Evolutionary conservation across 1,140 invertebrate genomes (phyloP).

Genomic region (Drosophila takahashii): DNA sequence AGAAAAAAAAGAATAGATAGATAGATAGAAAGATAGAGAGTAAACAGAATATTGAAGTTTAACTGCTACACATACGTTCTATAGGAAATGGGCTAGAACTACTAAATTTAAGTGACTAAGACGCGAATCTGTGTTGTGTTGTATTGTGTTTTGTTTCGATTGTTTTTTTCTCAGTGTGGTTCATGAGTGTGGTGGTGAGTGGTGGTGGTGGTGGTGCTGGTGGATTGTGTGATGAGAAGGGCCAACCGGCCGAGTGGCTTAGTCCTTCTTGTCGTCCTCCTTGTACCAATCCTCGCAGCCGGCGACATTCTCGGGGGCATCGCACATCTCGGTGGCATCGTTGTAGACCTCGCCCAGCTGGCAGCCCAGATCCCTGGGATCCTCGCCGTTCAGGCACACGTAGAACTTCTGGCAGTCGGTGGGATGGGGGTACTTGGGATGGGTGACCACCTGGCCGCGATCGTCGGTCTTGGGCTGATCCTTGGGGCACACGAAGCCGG

Average conservation of each 20-base stretch:
- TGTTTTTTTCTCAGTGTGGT: constrained; percentile 2
- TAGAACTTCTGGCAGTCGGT: constrained; percentile 94
- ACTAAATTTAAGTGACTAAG: constrained; percentile 77
- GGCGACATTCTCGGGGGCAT: constrained; percentile 93
- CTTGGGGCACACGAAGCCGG: constrained; percentile 93
- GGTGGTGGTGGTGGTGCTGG: constrained; percentile 9
- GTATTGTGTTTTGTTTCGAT: constrained; percentile 12
- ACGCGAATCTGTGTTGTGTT: constrained; percentile 57
- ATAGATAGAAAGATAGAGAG: constrained; percentile 1
- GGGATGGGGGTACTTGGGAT: constrained; percentile 94
- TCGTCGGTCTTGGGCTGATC: constrained; percentile 87
- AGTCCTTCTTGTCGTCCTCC: constrained; percentile 86
- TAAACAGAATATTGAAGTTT: constrained; percentile 27
- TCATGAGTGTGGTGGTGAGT: constrained; percentile 33
- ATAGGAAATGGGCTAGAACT: constrained; percentile 76
- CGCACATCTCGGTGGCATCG: constrained; percentile 92
- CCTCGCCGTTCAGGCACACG: constrained; percentile 94
- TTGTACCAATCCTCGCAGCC: constrained; percentile 96
- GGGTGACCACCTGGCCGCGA: constrained; percentile 90
- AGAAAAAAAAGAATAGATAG: constrained; percentile 1
- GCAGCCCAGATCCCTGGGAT: constrained; percentile 94
- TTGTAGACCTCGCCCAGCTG: constrained; percentile 94
- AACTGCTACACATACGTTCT: constrained; percentile 71
- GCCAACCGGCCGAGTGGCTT: constrained; percentile 19
- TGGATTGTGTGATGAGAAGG: neutral